Percentiles rank a stretch among this genome's conserved stretches.
Evolutionary conservation across 2,797 vertebrate species (phyloP).

Genomic region (Pseudocheirus occidentalis): DNA sequence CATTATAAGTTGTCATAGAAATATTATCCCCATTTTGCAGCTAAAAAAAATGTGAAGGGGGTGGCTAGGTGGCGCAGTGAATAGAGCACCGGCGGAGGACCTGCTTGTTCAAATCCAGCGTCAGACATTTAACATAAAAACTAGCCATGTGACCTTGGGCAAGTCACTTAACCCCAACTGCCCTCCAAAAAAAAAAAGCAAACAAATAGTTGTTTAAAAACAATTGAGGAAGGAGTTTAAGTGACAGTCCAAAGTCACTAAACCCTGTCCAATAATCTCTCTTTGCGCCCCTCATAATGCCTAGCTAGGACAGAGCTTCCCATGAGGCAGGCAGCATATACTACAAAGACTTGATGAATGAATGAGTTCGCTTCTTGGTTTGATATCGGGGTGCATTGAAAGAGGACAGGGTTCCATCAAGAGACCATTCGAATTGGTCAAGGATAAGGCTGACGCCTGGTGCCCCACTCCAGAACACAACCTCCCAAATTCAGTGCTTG

Average conservation of each 20-base stretch:
- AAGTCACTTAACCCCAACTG: no score
- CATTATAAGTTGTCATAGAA: not conserved
- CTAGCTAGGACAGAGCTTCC: not conserved
- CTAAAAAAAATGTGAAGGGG: no score
- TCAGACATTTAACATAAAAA: no score
- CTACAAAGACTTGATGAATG: not conserved
- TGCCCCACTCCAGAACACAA: not conserved
- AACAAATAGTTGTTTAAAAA: not conserved
- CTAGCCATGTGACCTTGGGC: no score
- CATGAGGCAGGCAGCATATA: not conserved
- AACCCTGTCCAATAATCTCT: not conserved
- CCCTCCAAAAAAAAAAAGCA: no score
- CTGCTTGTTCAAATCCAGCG: no score
- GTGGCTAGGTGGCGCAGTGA: no score
- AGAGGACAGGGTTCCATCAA: constrained; percentile 17
- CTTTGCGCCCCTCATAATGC: not conserved
- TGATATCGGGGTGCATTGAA: constrained; percentile 17
- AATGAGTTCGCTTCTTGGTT: not conserved
- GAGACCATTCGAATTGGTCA: not conserved
- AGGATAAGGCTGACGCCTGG: not conserved
- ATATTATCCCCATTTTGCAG: not conserved
- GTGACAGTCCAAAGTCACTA: not conserved
- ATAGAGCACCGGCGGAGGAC: no score
- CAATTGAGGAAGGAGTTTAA: not conserved
- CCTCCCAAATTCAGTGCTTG: not conserved